Evolutionary conservation across 2,797 vertebrate genomes (phyloP).

Genomic region (Brachymystax lenok): DNA sequence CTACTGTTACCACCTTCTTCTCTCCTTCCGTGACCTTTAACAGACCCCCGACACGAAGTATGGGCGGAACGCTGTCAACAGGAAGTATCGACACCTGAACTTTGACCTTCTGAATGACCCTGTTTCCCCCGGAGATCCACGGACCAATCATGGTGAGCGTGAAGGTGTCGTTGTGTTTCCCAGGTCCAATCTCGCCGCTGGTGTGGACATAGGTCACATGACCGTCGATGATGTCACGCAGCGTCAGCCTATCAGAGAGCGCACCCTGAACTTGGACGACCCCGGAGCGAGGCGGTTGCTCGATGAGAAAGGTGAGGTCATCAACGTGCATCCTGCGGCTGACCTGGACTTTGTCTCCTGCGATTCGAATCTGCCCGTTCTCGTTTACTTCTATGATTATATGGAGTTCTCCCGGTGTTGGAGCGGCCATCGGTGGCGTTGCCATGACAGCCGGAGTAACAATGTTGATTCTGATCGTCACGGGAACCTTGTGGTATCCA

Average conservation of each 20-base stretch:
- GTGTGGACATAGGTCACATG: slow-evolving; percentile 71
- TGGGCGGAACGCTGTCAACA: slow-evolving; percentile 68
- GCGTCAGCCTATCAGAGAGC: slow-evolving; percentile 67
- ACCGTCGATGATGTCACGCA: slow-evolving; percentile 70
- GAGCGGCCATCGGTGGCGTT: slow-evolving; percentile 59
- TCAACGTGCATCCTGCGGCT: slow-evolving; percentile 60
- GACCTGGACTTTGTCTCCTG: slow-evolving; percentile 60
- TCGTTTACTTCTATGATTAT: slow-evolving; percentile 72
- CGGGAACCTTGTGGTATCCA: slow-evolving; percentile 66
- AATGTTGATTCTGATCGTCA: slow-evolving; percentile 66
- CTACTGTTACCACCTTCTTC: slow-evolving; percentile 66
- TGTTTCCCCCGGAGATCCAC: slow-evolving; percentile 65
- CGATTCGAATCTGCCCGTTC: slow-evolving; percentile 70
- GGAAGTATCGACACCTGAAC: slow-evolving; percentile 73
- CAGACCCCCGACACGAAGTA: slow-evolving; percentile 51
- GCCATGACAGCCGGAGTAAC: slow-evolving; percentile 61
- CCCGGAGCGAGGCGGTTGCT: slow-evolving; percentile 69
- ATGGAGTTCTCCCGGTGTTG: slow-evolving; percentile 45
- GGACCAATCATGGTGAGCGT: slow-evolving; percentile 68
- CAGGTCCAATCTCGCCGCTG: slow-evolving; percentile 72
- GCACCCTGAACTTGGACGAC: slow-evolving; percentile 66
- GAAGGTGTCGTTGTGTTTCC: slow-evolving; percentile 69
- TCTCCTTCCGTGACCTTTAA: slow-evolving; percentile 69
- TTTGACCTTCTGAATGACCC: slow-evolving; percentile 60
- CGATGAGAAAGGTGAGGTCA: slow-evolving; percentile 71